phyloP scores from a whole-genome alignment of 2,113 vertebrate genomes.

The Macrotus californicus region DNA sequence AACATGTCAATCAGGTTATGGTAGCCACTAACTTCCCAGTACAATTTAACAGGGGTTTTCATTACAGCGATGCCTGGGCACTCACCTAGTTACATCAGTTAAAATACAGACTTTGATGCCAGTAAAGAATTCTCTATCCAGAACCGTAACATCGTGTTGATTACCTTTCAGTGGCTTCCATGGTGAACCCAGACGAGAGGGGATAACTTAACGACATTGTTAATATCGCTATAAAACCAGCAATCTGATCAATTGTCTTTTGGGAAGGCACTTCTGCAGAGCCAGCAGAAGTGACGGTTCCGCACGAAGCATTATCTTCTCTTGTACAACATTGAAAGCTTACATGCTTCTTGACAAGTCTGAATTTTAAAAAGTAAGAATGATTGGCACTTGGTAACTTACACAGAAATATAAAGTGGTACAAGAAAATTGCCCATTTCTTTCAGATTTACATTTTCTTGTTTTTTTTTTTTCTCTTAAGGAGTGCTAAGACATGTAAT shows the following conservation, averaged over 20 bases:
- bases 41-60: slow-evolving; percentile 38
- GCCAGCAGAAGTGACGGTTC: slow-evolving; percentile 23
- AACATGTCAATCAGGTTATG: background rate
- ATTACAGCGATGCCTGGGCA: slow-evolving; percentile 40
- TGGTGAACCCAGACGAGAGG: slow-evolving; percentile 23
- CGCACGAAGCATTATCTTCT: slow-evolving; percentile 55
- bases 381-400: slow-evolving; percentile 70
- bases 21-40: background rate
- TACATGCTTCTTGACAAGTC: slow-evolving; percentile 52
- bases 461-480: slow-evolving; percentile 50
- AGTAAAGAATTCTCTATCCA: slow-evolving; percentile 46
- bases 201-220: slow-evolving; percentile 35
- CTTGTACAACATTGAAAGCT: slow-evolving; percentile 52
- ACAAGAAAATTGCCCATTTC: slow-evolving; percentile 73
- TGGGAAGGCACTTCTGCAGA: slow-evolving; percentile 24
- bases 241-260: slow-evolving; percentile 37
- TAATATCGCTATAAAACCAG: slow-evolving; percentile 54
- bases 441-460: slow-evolving; percentile 67
- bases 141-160: background rate
- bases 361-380: slow-evolving; percentile 70
- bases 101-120: slow-evolving; percentile 12
- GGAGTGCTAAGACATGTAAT: slow-evolving; percentile 66
- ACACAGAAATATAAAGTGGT: slow-evolving; percentile 67
- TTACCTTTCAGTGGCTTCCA: background rate
- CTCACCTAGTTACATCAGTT: slow-evolving; percentile 27